Base-by-base conservation (phyloP, 2,888 invertebrate species). In the Marasmarcha lunaedactyla region DNA sequence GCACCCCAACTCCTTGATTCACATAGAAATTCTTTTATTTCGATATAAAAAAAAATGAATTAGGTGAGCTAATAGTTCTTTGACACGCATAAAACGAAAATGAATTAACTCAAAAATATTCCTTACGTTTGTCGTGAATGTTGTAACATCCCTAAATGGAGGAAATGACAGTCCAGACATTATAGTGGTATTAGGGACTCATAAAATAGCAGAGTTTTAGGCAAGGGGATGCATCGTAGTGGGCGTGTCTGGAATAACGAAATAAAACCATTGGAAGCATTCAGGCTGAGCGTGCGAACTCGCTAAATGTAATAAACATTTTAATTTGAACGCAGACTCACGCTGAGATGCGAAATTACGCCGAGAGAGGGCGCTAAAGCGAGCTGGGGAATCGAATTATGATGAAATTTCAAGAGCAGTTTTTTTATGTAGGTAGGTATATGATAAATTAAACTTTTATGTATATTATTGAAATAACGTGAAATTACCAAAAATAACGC, bases 281-380 rank as follows among this genome's bases (percentile, higher is more conserved):
- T 60, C 57, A 57, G 62, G 61, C 67, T n/a, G 61, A 69, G 62
- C 78, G 77, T 79, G 81, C 81, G 78, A 79, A 81, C 71, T 58
- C 61, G 69, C 71, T 67, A 78, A 78, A 83, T 63, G 78, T 69
- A 81, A 81, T 83, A 83, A 81, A 81, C 81, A 77, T 79, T 83
- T 81, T 83, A 83, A 83, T 81, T 81, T 78, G 72, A 63, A 71
- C 77, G 69, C 76, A 81, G 79, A 69, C 73, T 76, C 81, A 79
- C 62, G 81, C 81, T 78, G 81, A 68, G 81, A 78, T 77, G 70
- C 55, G 54, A 71, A 78, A 79, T 83, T 71, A 71, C 73, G 51
- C 57, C 57, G 54, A 49, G 63, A 64, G 67, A 66, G 76, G 76
- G 72, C 64, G 71, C n/a, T n/a, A n/a, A n/a, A n/a, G 61, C 55